A percentile compares a stretch with the other conserved stretches of the same genome.
These are phyloP conservation scores for Porites lutea DNA, from an alignment of 64 coral and sea anemone species.

Conservation along the genomic window DNA sequence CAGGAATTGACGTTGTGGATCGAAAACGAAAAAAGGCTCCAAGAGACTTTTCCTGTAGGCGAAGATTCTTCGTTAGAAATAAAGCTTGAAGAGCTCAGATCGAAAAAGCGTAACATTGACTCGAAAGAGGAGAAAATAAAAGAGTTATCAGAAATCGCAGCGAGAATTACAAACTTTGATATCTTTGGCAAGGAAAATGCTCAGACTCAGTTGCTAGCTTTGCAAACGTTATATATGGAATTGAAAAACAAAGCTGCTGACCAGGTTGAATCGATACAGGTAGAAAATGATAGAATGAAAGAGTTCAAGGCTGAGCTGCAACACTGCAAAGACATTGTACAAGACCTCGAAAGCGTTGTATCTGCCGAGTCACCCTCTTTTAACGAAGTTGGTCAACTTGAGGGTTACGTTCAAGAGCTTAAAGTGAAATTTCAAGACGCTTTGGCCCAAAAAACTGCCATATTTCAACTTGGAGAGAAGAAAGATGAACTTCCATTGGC, in stretches of 20 bases:
- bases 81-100: background rate
- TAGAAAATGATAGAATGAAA: background rate
- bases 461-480: slow-evolving; percentile 58
- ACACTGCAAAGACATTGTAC: slow-evolving; percentile 61
- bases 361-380: slow-evolving; percentile 31
- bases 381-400: slow-evolving; percentile 27
- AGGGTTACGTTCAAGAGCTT: slow-evolving; percentile 45
- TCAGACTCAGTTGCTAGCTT: background rate
- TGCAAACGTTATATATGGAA: background rate
- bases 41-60: background rate
- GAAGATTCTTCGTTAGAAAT: slow-evolving; percentile 4
- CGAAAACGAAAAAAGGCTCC: background rate
- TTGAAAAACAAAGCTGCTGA: slow-evolving; percentile 31
- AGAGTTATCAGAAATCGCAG: background rate
- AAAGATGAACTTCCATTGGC: slow-evolving; percentile 35
- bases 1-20: slow-evolving; percentile 25
- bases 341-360: slow-evolving; percentile 39
- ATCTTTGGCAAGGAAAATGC: background rate
- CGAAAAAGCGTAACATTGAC: background rate
- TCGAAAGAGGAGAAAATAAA: slow-evolving; percentile 21
- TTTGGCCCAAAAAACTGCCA: slow-evolving; percentile 12
- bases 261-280: slow-evolving; percentile 7
- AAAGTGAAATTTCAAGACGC: slow-evolving; percentile 53
- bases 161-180: background rate
- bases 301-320: slow-evolving; percentile 76